phyloP scores from a whole-genome alignment of 2,888 invertebrate genomes.

The Alsophila aescularia region DNA sequence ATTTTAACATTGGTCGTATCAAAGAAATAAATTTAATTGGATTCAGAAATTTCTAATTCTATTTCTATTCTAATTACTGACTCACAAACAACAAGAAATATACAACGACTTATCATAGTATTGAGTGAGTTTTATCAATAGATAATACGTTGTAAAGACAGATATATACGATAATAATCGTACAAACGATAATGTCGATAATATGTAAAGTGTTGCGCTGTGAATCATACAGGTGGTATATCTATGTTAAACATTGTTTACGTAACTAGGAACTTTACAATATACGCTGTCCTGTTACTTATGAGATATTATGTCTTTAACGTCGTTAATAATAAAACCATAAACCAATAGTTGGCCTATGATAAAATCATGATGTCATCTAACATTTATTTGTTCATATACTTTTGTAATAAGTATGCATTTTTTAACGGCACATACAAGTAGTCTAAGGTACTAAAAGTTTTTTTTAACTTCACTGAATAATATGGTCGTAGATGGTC shows the following conservation, averaged over 20 bases:
- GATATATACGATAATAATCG: constrained; percentile 13
- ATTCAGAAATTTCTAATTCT: no score
- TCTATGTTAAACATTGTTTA: background rate
- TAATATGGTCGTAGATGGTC: no score
- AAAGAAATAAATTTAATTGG: no score
- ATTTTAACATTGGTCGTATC: no score
- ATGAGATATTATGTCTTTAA: background rate
- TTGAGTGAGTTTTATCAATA: constrained; percentile 11
- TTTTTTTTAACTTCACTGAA: no score
- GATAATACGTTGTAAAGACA: constrained; percentile 12
- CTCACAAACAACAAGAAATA: background rate
- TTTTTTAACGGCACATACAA: no score
- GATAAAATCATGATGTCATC: no score
- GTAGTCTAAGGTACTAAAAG: no score
- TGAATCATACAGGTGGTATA: constrained; percentile 22
- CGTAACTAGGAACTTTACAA: background rate
- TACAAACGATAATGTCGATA: background rate
- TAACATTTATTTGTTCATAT: no score
- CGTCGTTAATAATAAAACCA: no score
- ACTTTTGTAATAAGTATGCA: no score
- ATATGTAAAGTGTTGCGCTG: background rate
- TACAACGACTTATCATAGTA: constrained; percentile 6
- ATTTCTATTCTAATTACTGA: background rate
- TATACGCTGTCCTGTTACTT: background rate
- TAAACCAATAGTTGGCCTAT: no score